These are phyloP conservation scores for Rhinopomastus cyanomelas DNA, from an alignment of 2,113 vertebrate genomes.

Conservation along the genomic window DNA sequence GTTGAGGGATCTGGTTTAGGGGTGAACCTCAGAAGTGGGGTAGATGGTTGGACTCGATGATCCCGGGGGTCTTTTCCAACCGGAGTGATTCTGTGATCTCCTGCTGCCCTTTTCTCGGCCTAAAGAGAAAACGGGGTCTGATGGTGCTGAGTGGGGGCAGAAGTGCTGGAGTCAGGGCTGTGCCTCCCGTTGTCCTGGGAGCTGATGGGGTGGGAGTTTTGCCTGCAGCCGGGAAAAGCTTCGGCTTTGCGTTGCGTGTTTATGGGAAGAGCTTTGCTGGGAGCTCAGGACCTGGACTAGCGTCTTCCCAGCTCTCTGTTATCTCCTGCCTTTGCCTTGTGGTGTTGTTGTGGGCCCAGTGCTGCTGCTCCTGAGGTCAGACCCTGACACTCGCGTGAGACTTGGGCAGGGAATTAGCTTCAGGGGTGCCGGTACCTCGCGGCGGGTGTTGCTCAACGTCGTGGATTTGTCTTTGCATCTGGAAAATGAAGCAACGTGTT, in stretches of 20 bases:
- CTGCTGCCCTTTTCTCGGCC: not conserved
- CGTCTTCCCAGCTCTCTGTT: not conserved
- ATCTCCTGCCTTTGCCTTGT: not conserved
- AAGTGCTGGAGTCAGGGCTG: not conserved
- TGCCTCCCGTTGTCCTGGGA: not conserved
- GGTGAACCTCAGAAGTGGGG: no score
- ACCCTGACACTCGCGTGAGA: not conserved
- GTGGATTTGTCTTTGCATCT: constrained; percentile 32
- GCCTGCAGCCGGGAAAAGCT: fast-evolving
- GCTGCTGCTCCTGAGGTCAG: not conserved
- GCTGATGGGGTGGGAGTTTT: not conserved
- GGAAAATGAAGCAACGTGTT: constrained; percentile 44
- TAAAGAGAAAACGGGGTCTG: not conserved
- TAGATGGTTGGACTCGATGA: no score
- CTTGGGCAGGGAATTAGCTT: constrained; percentile 3
- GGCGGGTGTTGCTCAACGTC: constrained; percentile 36
- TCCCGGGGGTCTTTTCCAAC: no score
- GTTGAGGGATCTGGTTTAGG: no score
- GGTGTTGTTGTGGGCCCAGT: not conserved
- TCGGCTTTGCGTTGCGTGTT: not conserved
- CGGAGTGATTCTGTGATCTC: not conserved
- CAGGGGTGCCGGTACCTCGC: not conserved
- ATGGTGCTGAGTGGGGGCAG: not conserved
- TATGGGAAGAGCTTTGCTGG: not conserved
- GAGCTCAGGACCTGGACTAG: not conserved